phyloP scores from a whole-genome alignment of 1,140 invertebrate species.

The Pectinophora gossypiella region DNA sequence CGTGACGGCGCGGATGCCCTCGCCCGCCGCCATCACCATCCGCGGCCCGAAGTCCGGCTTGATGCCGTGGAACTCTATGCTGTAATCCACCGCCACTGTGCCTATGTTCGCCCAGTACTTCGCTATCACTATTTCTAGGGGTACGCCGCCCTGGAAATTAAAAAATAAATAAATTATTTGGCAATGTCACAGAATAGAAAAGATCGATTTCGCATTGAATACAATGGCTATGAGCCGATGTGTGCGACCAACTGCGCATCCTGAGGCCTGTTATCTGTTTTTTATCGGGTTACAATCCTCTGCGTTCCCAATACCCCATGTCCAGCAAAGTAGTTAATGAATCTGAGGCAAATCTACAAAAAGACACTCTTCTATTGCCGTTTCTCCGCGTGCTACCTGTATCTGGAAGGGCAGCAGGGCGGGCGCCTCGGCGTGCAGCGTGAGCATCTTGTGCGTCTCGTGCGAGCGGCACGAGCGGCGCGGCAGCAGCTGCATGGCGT shows the following conservation, averaged over 20 bases:
- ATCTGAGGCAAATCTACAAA: too few relatives aligned
- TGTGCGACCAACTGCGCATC: too few relatives aligned
- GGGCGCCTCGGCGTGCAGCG: slow-evolving; percentile 81
- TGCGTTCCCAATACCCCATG: too few relatives aligned
- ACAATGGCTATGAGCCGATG: too few relatives aligned
- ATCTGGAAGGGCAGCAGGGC: slow-evolving; percentile 77
- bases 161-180: too few relatives aligned
- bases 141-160: slow-evolving; percentile 77
- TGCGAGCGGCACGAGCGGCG: slow-evolving; percentile 84
- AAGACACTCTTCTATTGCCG: too few relatives aligned
- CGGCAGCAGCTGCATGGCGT: slow-evolving; percentile 88
- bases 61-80: slow-evolving; percentile 89
- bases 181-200: too few relatives aligned
- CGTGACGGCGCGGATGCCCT: slow-evolving; percentile 85
- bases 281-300: too few relatives aligned
- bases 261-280: too few relatives aligned
- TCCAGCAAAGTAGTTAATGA: too few relatives aligned
- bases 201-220: too few relatives aligned
- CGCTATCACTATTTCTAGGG: slow-evolving; percentile 91
- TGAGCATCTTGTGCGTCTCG: slow-evolving; percentile 89
- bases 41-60: slow-evolving; percentile 77
- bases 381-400: too few relatives aligned
- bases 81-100: slow-evolving; percentile 84
- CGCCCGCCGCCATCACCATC: slow-evolving; percentile 81
- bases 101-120: slow-evolving; percentile 97